Conservation (phyloP, 2,888 invertebrate genomes). For the Schrankia costaestrigalis region DNA sequence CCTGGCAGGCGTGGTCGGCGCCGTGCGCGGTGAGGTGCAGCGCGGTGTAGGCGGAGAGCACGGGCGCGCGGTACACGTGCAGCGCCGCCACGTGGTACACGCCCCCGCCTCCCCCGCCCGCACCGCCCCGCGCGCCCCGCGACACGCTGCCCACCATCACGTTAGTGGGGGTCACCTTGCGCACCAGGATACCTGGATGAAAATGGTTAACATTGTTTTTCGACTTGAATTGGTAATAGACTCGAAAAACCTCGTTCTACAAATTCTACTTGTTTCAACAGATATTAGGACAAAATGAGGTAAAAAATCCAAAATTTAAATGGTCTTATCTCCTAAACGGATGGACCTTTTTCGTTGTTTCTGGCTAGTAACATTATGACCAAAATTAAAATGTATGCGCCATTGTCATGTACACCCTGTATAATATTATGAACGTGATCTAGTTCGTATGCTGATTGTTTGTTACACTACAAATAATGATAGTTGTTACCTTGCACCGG, state of each 20-base stretch:
- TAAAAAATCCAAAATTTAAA: neutral
- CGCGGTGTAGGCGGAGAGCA: conserved; percentile 73
- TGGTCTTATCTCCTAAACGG: too few relatives aligned
- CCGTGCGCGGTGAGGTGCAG: conserved; percentile 77
- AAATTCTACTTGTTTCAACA: too few relatives aligned
- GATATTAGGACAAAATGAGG: neutral
- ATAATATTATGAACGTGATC: too few relatives aligned
- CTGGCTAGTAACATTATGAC: too few relatives aligned
- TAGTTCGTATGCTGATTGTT: too few relatives aligned
- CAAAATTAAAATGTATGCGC: too few relatives aligned
- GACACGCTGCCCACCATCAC: conserved; percentile 73
- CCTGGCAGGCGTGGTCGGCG: conserved; percentile 56
- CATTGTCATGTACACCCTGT: too few relatives aligned
- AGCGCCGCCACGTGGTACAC: conserved; percentile 77
- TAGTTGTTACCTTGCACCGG: conserved; percentile 76
- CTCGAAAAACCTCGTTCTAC: neutral
- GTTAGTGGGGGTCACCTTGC: conserved; percentile 79
- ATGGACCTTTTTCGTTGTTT: too few relatives aligned
- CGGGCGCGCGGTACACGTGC: conserved; percentile 79
- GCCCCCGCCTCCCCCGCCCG: conserved; percentile 47
- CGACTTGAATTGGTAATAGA: neutral
- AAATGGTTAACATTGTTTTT: neutral
- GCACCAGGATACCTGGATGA: conserved; percentile 70
- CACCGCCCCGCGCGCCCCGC: conserved; percentile 46
- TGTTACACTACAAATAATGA: neutral